A percentile compares a stretch with the other conserved stretches of the same genome.
Evolutionary conservation across 2,797 vertebrate species (phyloP).

Genomic region (Prionace glauca): DNA sequence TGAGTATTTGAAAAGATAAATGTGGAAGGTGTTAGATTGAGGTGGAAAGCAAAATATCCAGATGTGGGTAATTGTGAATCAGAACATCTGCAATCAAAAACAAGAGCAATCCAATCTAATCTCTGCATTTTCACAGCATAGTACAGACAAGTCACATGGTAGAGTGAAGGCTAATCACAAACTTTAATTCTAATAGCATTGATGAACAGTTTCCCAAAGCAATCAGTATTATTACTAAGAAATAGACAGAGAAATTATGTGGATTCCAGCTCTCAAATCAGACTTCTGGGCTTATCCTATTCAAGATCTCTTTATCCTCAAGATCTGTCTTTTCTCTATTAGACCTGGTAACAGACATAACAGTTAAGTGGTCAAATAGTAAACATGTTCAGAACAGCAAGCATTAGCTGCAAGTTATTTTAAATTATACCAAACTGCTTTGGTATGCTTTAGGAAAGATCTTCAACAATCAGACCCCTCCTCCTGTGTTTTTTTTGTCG

Average conservation of each 20-base stretch:
- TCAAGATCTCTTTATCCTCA: conserved; percentile 13
- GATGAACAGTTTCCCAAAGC: background rate
- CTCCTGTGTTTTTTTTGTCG: no score
- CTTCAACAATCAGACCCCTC: background rate
- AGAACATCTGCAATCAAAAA: background rate
- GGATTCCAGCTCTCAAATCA: background rate
- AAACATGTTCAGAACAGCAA: background rate
- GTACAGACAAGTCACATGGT: background rate
- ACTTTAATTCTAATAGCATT: background rate
- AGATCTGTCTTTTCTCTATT: background rate
- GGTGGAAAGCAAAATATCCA: no score
- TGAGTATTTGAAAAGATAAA: no score
- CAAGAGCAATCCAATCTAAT: no score
- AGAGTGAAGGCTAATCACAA: background rate
- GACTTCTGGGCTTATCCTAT: background rate
- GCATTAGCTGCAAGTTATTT: background rate
- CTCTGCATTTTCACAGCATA: background rate
- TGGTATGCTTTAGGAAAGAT: background rate
- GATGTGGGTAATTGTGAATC: background rate
- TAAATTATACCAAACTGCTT: background rate
- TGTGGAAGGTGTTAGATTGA: no score
- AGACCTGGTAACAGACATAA: background rate
- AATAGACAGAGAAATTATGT: background rate
- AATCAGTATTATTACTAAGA: background rate
- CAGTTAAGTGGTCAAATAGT: background rate